These are phyloP conservation scores for Glaucidium brasilianum DNA, from an alignment of 2,113 vertebrate genomes.

Conservation along the genomic window DNA sequence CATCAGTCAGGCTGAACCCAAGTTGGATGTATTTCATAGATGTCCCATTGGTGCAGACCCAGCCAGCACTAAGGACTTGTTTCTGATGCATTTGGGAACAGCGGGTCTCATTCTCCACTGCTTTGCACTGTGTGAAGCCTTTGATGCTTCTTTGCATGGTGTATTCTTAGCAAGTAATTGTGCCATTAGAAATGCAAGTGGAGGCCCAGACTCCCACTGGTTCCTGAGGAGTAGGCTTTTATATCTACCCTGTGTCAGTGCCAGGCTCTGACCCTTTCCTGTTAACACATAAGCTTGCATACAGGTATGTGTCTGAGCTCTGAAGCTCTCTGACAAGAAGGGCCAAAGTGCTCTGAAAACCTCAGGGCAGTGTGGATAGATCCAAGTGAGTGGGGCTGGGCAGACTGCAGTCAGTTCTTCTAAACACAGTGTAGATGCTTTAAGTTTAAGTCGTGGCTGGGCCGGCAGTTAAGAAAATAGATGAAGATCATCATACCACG, in stretches of 20 bases:
- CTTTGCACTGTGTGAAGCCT: background rate
- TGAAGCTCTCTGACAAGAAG: background rate
- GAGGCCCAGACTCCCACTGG: background rate
- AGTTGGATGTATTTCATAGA: background rate
- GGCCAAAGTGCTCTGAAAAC: background rate
- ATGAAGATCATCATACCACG: background rate
- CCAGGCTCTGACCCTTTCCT: background rate
- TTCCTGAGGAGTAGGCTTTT: background rate
- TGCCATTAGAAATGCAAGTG: background rate
- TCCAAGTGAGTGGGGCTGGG: background rate
- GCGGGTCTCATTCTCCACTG: background rate
- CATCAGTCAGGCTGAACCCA: background rate
- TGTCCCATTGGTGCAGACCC: background rate
- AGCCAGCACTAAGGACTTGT: fast-evolving
- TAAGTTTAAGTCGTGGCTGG: background rate
- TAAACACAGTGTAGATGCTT: background rate
- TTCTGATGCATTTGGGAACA: background rate
- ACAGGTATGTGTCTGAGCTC: background rate
- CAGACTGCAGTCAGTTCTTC: background rate
- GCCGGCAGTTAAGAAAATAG: background rate
- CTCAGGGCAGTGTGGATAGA: background rate
- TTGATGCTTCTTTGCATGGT: background rate
- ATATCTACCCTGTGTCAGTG: background rate
- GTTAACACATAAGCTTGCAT: background rate
- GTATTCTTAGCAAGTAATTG: background rate